Conservation (phyloP, 1,140 invertebrate genomes). For the Drosophila tsacasi region DNA sequence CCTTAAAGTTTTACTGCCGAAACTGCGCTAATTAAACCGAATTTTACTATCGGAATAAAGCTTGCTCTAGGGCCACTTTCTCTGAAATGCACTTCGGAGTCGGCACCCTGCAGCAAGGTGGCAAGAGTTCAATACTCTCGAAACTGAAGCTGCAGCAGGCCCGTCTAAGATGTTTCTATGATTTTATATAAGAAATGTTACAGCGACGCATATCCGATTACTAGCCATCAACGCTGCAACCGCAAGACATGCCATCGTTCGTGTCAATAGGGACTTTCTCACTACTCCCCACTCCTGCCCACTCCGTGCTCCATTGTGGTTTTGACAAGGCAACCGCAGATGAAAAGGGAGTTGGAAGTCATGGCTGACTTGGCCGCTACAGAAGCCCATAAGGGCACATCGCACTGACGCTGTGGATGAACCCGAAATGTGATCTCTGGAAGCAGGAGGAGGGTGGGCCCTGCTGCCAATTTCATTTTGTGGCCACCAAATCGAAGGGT, state of each 20-base stretch:
- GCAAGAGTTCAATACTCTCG: conserved; percentile 20
- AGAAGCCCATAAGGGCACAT: conserved; percentile 34
- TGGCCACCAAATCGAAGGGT: conserved; percentile 17
- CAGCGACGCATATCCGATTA: conserved; percentile 10
- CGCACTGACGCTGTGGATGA: conserved; percentile 33
- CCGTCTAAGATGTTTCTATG: conserved; percentile 10
- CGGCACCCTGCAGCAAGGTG: conserved; percentile 12
- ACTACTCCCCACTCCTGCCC: not conserved
- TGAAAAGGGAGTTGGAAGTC: conserved; percentile 25
- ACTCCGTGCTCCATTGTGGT: conserved; percentile 4
- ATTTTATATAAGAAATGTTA: conserved; percentile 30
- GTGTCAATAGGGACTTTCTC: conserved; percentile 31
- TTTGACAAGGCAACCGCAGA: conserved; percentile 37
- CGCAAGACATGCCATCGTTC: conserved; percentile 12
- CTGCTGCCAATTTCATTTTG: conserved; percentile 21
- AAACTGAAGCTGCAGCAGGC: conserved; percentile 4
- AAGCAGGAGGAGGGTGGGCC: not conserved
- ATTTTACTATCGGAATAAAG: conserved; percentile 36
- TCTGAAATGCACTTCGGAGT: not conserved
- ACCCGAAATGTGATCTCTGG: conserved; percentile 48
- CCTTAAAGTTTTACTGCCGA: conserved; percentile 27
- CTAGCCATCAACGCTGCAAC: conserved; percentile 22
- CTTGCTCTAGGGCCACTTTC: conserved; percentile 13
- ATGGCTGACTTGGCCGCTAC: conserved; percentile 14
- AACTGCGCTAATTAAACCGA: conserved; percentile 31